Base-by-base conservation (phyloP, 2,888 invertebrate species). In the Unio delphinus region DNA sequence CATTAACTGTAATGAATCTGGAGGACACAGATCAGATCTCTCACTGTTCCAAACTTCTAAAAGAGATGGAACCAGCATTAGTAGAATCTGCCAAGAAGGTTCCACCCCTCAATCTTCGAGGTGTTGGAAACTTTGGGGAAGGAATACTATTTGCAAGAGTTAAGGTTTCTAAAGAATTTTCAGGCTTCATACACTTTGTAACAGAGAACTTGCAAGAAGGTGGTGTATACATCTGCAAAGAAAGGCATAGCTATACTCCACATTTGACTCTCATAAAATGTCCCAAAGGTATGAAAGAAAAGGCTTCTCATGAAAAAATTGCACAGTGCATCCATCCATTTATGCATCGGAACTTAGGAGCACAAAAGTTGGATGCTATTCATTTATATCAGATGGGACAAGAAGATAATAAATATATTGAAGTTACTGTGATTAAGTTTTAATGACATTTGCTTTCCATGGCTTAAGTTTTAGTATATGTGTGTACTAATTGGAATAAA, bases 141-240 rank as follows among this genome's bases (percentile, higher is more conserved):
- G 77, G 88, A 26, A 90, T 90, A 54, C 70, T 91, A 4, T 90
- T 89, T 80, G 87, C 88, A 3, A 82, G 87, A 64, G 83, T 89
- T 4, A 71, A 85, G 34, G 77, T 80, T 56, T 79, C 87, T 23
- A 73, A 79, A 55, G 75, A 81, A n/a, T 87, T 91, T 68, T 58
- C 75, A 11, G 73, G 82, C 4, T 82, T 90, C 64, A 84, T 83
- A 18, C 78, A 88, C 15, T 72, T 82, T 20, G 61, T 90, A 20
- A 82, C 83, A 67, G 66, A 80, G 26, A 70, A 78, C 70, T 64
- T 90, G n/a, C 67, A 68, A n/a, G 79, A 83, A 56, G 81, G 76
- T 17, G 88, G 87, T 8, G 70, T 90, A 0, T 80, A 83, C 20
- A 84, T 88, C 11, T 80, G 88, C 11, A 86, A 89, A 17, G 89